Base-by-base conservation (phyloP, 1,140 invertebrate genomes). In the Eurosta solidaginis region DNA sequence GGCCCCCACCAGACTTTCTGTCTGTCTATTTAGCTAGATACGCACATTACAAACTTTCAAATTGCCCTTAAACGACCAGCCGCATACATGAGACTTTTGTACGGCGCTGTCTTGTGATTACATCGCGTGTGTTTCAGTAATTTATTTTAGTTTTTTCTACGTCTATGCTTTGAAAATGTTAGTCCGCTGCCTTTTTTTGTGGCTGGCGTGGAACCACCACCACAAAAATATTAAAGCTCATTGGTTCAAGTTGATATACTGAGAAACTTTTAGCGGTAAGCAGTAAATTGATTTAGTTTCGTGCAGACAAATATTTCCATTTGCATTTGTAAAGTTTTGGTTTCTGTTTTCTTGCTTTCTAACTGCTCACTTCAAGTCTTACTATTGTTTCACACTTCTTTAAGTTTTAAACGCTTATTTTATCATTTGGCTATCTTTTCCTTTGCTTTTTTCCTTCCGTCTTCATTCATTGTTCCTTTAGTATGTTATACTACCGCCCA, bases 231-330 rank as follows among this genome's bases (percentile, higher is more conserved):
- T 3, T 22, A 20, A 68, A 68, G 59, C 59, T 1, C 36, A 68
- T 68, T 17, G 27, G 14, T 29, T 36, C 54, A n/a, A 59, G 6
- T 59, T 59, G 14, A 20, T 20, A 14, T n/a, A 40, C 27, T 68
- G 36, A 10, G 12, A 4, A n/a, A n/a, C n/a, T n/a, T n/a, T n/a
- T 36, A 68, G 4, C 59, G 17, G n/a, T 33, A 68, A 42, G 59
- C 33, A n/a, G 29, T n/a, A 68, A 68, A 68, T 68, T 68, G 59
- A 42, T 68, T 68, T 68, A 22, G 59, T 68, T 68, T 20, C 27
- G 2, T 68, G 36, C 40, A 68, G 33, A 40, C 33, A 68, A 42
- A 68, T 68, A 68, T 68, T 68, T 68, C 59, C 59, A 33, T 5
- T 40, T 40, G 36, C 33, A 10, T 40, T 68, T 10, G 14, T 22